These are phyloP conservation scores for Drosophila arizonae DNA, from an alignment of 1,140 invertebrate genomes.

Conservation along the genomic window DNA sequence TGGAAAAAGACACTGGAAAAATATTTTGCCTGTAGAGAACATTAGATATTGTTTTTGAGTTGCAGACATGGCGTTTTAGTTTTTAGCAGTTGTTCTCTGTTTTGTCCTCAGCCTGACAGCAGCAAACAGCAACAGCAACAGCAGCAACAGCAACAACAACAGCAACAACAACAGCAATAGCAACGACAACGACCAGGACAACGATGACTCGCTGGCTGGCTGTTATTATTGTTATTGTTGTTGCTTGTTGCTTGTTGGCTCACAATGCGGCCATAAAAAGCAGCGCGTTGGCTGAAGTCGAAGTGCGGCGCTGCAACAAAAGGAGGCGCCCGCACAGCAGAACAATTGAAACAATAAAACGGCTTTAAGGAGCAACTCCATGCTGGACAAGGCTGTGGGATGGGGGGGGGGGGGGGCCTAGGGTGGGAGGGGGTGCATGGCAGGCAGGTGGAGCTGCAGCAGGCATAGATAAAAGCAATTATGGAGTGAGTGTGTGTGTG, in stretches of 20 bases:
- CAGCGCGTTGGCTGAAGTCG: slow-evolving; percentile 44
- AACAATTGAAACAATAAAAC: slow-evolving; percentile 79
- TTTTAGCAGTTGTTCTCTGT: slow-evolving; percentile 38
- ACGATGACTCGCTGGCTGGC: slow-evolving; percentile 9
- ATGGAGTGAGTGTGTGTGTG: slow-evolving; percentile 16
- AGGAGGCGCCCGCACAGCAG: slow-evolving; percentile 43
- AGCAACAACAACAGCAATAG: neutral
- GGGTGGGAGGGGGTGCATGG: neutral
- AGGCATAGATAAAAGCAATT: slow-evolving; percentile 63
- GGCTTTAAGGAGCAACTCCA: slow-evolving; percentile 56
- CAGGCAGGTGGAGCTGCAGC: neutral
- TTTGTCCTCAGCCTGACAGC: slow-evolving; percentile 41
- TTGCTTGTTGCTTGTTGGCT: slow-evolving; percentile 38
- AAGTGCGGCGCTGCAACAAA: slow-evolving; percentile 56
- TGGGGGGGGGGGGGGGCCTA: no score
- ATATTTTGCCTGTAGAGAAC: slow-evolving; percentile 74
- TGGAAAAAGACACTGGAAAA: slow-evolving; percentile 58
- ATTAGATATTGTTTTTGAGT: slow-evolving; percentile 79
- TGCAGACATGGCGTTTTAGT: slow-evolving; percentile 63
- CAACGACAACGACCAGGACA: slow-evolving; percentile 8
- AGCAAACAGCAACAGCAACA: slow-evolving; percentile 1
- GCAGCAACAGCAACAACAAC: neutral
- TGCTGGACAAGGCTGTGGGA: neutral
- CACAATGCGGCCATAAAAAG: slow-evolving; percentile 75
- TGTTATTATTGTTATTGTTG: slow-evolving; percentile 46